Percentiles rank a stretch among this genome's conserved stretches.
phyloP scores from a whole-genome alignment of 2,797 vertebrate genomes.

The Chloroceryle inda region DNA sequence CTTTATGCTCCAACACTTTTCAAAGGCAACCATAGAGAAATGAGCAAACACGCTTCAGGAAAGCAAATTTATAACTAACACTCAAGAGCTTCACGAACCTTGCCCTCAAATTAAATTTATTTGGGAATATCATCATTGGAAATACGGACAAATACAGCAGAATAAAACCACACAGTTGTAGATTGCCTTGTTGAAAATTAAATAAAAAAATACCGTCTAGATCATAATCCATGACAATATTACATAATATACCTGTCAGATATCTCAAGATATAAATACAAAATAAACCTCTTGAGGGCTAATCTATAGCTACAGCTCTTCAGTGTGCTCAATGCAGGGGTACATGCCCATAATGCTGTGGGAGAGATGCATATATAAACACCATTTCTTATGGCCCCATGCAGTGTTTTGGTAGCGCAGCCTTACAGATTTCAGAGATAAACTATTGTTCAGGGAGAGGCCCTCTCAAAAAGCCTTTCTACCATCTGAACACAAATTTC shows the following conservation, averaged over 20 bases:
- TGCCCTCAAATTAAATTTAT: conserved; percentile 80
- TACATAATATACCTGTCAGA: conserved; percentile 44
- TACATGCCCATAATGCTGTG: conserved; percentile 53
- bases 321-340: conserved; percentile 19
- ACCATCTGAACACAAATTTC: neutral
- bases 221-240: conserved; percentile 67
- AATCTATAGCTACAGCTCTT: conserved; percentile 24
- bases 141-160: conserved; percentile 78
- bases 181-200: conserved; percentile 66
- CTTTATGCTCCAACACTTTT: neutral
- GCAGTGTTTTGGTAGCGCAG: conserved; percentile 39
- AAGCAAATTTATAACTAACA: conserved; percentile 34
- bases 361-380: conserved; percentile 46
- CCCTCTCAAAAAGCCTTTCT: neutral
- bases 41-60: neutral
- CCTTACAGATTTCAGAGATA: neutral
- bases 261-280: conserved; percentile 61
- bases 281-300: conserved; percentile 52
- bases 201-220: conserved; percentile 72
- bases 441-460: neutral
- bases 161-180: conserved; percentile 68
- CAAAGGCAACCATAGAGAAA: neutral
- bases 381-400: conserved; percentile 32
- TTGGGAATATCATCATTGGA: conserved; percentile 76
- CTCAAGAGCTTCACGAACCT: conserved; percentile 53